These are phyloP conservation scores for Ypsolopha sequella DNA, from an alignment of 2,888 invertebrate genomes.

Conservation along the genomic window DNA sequence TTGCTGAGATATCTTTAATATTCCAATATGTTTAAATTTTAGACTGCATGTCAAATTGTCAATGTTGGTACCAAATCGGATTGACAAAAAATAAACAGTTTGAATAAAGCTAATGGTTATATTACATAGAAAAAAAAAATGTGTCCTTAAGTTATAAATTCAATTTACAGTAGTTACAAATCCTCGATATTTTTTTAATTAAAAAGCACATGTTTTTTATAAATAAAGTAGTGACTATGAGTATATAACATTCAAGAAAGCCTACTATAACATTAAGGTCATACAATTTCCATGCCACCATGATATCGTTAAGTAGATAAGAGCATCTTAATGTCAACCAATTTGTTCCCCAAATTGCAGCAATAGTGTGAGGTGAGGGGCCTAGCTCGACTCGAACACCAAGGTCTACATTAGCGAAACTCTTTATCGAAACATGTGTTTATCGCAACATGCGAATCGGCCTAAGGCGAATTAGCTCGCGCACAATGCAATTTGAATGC, in stretches of 20 bases:
- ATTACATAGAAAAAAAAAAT: too few species aligned
- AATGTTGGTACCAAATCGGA: too few species aligned
- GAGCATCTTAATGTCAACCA: neutral
- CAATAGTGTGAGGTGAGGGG: neutral
- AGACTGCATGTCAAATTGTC: too few species aligned
- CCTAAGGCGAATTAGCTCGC: slow-evolving; percentile 70
- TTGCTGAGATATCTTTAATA: neutral
- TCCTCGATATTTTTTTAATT: too few species aligned
- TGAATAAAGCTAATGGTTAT: too few species aligned
- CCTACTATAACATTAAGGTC: neutral
- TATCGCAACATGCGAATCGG: slow-evolving; percentile 68
- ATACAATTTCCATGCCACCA: neutral
- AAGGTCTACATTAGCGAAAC: slow-evolving; percentile 42
- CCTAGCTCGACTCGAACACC: slow-evolving; percentile 13
- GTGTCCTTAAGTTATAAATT: too few species aligned
- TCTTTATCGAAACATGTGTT: slow-evolving; percentile 67
- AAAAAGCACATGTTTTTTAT: too few species aligned
- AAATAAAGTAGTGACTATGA: too few species aligned
- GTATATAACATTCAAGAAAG: too few species aligned
- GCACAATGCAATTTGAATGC: slow-evolving; percentile 72
- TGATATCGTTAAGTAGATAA: neutral
- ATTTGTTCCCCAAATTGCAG: neutral
- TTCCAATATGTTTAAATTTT: too few species aligned
- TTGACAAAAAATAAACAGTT: too few species aligned
- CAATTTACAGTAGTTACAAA: too few species aligned